Evolutionary conservation across 2,113 vertebrate genomes (phyloP).

Genomic region (Erythrolamprus reginae): DNA sequence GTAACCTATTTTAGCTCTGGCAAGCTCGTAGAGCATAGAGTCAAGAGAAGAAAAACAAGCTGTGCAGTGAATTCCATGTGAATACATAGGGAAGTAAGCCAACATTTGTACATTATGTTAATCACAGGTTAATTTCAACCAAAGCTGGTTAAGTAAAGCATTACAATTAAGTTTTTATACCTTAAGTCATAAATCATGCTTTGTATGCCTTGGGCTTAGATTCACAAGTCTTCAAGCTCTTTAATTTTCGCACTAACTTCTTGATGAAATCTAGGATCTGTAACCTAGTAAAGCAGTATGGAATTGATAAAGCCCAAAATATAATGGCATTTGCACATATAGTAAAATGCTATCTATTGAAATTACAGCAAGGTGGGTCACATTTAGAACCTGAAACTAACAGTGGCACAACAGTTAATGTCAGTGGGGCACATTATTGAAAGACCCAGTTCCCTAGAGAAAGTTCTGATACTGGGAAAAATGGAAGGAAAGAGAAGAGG

Average conservation of each 20-base stretch:
- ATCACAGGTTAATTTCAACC: background rate
- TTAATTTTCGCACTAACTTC: background rate
- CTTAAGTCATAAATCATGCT: background rate
- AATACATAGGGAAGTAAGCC: background rate
- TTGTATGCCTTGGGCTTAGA: background rate
- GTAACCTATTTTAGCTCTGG: constrained; percentile 56
- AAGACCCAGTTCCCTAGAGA: background rate
- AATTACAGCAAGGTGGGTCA: background rate
- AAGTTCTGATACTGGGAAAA: background rate
- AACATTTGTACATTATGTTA: background rate
- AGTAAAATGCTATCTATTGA: background rate
- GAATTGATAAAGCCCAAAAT: background rate
- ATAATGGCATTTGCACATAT: background rate
- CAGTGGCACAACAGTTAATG: background rate
- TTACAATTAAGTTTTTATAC: background rate
- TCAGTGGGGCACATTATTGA: background rate
- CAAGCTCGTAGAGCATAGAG: constrained; percentile 10
- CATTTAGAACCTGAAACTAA: background rate
- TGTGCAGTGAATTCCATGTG: background rate
- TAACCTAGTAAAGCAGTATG: background rate
- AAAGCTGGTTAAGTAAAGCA: background rate
- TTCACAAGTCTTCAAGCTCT: background rate
- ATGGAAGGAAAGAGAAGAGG: background rate
- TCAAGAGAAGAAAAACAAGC: background rate
- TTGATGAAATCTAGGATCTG: background rate